phyloP scores from a whole-genome alignment of 2,797 vertebrate genomes.

The Rhadinocentrus ornatus region DNA sequence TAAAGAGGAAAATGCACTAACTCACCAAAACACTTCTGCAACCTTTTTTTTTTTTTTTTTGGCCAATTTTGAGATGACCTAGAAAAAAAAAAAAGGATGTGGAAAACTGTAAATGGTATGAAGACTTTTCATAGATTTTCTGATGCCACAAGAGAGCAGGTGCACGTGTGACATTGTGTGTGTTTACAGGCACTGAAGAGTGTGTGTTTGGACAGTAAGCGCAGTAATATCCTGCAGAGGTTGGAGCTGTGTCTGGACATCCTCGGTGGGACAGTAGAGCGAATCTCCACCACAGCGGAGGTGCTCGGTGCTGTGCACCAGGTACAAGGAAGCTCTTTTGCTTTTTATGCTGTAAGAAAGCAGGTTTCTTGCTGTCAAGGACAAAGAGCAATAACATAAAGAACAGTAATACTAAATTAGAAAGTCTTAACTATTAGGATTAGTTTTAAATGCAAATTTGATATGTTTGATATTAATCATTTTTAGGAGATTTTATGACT shows the following conservation, averaged over 20 bases:
- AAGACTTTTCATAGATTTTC: not conserved
- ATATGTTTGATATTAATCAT: not conserved
- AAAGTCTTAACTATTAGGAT: not conserved
- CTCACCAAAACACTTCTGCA: no score
- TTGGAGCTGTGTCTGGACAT: constrained; percentile 83
- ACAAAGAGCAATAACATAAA: no score
- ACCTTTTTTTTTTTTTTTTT: no score
- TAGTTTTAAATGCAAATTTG: not conserved
- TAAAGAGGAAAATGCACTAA: no score
- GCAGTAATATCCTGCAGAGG: constrained; percentile 79
- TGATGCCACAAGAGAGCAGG: not conserved
- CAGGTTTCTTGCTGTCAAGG: not conserved
- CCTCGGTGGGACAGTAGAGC: constrained; percentile 78
- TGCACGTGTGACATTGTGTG: not conserved
- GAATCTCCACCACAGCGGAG: constrained; percentile 84
- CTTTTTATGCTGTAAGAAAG: not conserved
- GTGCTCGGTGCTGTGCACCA: constrained; percentile 89
- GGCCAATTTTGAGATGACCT: no score
- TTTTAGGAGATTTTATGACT: not conserved
- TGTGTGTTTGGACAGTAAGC: constrained; percentile 76
- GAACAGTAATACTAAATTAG: not conserved
- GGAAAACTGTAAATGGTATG: not conserved
- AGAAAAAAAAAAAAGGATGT: no score
- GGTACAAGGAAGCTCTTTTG: constrained; percentile 65
- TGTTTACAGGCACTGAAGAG: constrained; percentile 79